Evolutionary conservation across 2,888 invertebrate genomes (phyloP), one percentile per base, ranked within the genome.

Genomic region (Nomada hirtipes): DNA sequence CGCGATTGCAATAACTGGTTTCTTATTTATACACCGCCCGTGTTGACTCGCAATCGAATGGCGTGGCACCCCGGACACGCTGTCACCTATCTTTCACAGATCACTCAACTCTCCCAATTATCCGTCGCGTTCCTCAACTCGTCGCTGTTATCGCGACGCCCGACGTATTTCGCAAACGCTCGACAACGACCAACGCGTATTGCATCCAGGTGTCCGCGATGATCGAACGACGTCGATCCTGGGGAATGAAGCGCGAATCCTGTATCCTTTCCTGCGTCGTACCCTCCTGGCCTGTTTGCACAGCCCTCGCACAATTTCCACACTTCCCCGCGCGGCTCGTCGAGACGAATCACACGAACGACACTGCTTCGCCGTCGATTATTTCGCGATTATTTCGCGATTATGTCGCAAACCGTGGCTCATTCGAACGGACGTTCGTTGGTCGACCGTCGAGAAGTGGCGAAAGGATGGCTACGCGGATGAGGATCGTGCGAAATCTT

Each of bases 21-120:
- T 13, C 65, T 74, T 74, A 74, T 74, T 78, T 78, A 74, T 50
- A 50, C 42, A 20, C 42, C 70, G 44, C 11, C n/a, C 29, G 13
- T 4, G 15, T 3, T 18, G 18, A 36, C n/a, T 70, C 7, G 52
- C 26, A 60, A 29, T 50, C 59, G 20, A 57, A 57, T 55, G 2
- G 4, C 57, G 13, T 26, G 2, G 10, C 36, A 15, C 63, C 47
- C 52, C n/a, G 52, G 61, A 53, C 42, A 20, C 50, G 15, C 59
- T 36, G 15, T n/a, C 36, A 36, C 68, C 9, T 44, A 4, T 26
- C 61, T 29, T 70, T 20, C 26, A 2, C 23, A 7, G 60, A 61
- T 47, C 71, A 42, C 44, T 71, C 61, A 18, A 26, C 63, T 50
- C 36, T 57, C 15, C 63, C 72, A 50, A 72, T 64, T 76, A 57